phyloP scores from a whole-genome alignment of 2,113 vertebrate species.

The Cinclus cinclus region DNA sequence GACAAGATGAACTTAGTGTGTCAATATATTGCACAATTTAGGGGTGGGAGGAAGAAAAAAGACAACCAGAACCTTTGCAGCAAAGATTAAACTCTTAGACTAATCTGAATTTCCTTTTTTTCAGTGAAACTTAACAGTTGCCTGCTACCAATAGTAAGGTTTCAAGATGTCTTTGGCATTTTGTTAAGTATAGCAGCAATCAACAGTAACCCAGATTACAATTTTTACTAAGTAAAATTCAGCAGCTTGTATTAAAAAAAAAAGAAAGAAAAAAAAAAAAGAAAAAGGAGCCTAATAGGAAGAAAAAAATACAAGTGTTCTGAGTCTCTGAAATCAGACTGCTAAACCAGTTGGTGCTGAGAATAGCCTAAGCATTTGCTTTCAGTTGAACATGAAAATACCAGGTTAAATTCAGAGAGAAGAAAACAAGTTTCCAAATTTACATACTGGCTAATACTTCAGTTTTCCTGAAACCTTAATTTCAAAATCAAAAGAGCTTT shows the following conservation, averaged over 20 bases:
- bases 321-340: background rate
- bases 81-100: background rate
- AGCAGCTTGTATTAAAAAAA: background rate
- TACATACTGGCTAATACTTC: background rate
- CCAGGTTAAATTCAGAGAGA: background rate
- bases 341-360: background rate
- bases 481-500: background rate
- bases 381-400: background rate
- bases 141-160: background rate
- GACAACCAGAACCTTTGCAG: background rate
- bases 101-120: background rate
- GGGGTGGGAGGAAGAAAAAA: background rate
- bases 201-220: background rate
- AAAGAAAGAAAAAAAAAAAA: background rate
- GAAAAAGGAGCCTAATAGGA: background rate
- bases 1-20: constrained; percentile 35
- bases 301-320: background rate
- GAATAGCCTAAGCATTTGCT: background rate
- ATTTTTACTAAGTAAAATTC: background rate
- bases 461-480: background rate
- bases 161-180: background rate
- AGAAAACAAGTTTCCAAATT: background rate
- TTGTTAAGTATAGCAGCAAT: background rate
- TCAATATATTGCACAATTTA: constrained; percentile 34
- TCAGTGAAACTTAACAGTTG: background rate